Evolutionary conservation across 2,888 invertebrate species (phyloP), one percentile per base, ranked within the genome.

Genomic region (Isotomurus palustris): DNA sequence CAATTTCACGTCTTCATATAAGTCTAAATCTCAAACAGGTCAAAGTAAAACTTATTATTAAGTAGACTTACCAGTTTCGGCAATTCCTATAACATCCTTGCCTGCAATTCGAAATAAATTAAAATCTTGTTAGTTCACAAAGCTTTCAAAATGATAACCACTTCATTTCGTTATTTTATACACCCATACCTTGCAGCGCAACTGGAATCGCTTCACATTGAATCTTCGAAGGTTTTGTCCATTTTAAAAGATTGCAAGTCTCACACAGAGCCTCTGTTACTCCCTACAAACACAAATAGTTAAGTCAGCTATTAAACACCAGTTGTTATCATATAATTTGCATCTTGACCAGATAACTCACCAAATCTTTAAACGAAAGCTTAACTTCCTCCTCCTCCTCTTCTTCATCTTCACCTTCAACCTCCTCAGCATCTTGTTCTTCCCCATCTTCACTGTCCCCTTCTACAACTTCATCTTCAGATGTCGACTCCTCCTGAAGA

Each of bases 151-250:
- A n/a, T n/a, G n/a, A n/a, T n/a, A n/a, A n/a, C n/a, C n/a, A n/a
- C n/a, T n/a, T n/a, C n/a, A 32, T 32, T 32, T 32, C 10, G 8
- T 3, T 19, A 32, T 36, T 38, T 21, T 24, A 10, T 27, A 56
- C 32, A 38, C n/a, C n/a, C 27, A 56, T 85, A 75, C 94, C 94
- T 78, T 88, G 81, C 36, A 99, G 75, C 0, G 95, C 91, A 2
- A 92, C 77, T 1, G 97, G 97, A 71, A 99, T 88, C 0, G 97
- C 83, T 78, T 97, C 95, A 61, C 81, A 83, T 75, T 99, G 99
- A 72, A 99, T 97, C 78, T 91, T 92, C 1, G 96, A 88, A 0
- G 99, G 99, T 24, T 79, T 77, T 73, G 86, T 89, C 99, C 99
- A 99, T 81, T 94, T 92, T 63, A 99, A 78, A 66, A 88, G 84